Percentiles rank a stretch among this genome's conserved stretches.
Evolutionary conservation across 2,113 vertebrate genomes (phyloP).

Genomic region (Ondatra zibethicus): DNA sequence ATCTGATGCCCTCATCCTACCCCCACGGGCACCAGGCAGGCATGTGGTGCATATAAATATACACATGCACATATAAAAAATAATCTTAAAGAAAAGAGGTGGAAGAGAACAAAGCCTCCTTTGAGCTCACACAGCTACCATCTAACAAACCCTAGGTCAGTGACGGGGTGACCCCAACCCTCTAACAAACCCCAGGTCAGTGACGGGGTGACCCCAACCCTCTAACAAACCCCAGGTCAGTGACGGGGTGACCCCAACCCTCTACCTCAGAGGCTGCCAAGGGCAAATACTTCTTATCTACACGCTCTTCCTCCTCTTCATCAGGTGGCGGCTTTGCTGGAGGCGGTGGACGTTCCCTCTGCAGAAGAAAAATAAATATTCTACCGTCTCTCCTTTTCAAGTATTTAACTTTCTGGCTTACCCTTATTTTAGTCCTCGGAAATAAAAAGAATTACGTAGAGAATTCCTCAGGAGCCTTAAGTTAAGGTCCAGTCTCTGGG

Average conservation of each 20-base stretch:
- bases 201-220: background rate
- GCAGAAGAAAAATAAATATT: slow-evolving; percentile 58
- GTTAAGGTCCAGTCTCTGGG: background rate
- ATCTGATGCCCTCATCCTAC: background rate
- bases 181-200: background rate
- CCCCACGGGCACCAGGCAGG: background rate
- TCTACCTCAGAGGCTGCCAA: slow-evolving; percentile 81
- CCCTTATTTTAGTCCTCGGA: background rate
- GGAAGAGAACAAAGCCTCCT: background rate
- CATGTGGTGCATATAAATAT: accelerated
- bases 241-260: background rate
- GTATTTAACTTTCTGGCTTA: background rate
- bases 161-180: background rate
- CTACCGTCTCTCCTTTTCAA: background rate
- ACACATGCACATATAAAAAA: background rate
- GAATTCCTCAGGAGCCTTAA: background rate
- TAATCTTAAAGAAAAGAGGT: no score
- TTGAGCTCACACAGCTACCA: background rate
- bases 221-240: background rate
- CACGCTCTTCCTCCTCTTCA: slow-evolving; percentile 90
- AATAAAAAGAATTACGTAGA: background rate
- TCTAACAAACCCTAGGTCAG: background rate
- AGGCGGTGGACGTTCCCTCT: slow-evolving; percentile 92
- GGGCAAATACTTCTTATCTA: slow-evolving; percentile 82
- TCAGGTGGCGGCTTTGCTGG: slow-evolving; percentile 90